phyloP scores from a whole-genome alignment of 2,888 invertebrate genomes.

The Ephialtes manifestator region DNA sequence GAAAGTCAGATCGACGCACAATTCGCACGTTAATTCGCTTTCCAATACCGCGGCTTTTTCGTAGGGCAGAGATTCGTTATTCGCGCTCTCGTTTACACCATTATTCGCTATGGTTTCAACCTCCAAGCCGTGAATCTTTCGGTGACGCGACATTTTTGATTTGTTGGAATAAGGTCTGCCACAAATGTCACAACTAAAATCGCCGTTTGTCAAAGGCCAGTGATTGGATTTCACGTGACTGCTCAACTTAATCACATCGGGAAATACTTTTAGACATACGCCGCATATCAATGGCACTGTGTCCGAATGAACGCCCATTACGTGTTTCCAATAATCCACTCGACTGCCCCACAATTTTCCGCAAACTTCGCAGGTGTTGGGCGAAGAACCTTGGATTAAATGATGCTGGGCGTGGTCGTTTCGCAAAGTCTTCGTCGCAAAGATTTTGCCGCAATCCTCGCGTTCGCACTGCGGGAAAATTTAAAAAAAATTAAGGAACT shows the following conservation, averaged over 20 bases:
- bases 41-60: conserved; percentile 61
- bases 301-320: conserved; percentile 87
- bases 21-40: conserved; percentile 80
- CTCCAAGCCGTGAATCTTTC: conserved; percentile 86
- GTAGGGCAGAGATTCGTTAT: conserved; percentile 46
- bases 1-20: conserved; percentile 84
- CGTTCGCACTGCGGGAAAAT: conserved; percentile 80
- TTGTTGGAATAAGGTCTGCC: conserved; percentile 87
- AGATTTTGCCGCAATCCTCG: conserved; percentile 85
- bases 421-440: conserved; percentile 85
- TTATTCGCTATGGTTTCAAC: conserved; percentile 66
- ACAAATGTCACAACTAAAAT: conserved; percentile 87
- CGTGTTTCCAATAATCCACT: conserved; percentile 87
- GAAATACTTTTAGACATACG: conserved; percentile 86
- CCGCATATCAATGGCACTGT: conserved; percentile 86
- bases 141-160: conserved; percentile 86
- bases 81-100: conserved; percentile 66
- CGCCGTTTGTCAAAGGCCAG: conserved; percentile 86
- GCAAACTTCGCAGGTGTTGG: conserved; percentile 86
- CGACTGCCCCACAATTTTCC: conserved; percentile 87
- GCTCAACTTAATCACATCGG: conserved; percentile 84
- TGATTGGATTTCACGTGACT: conserved; percentile 85
- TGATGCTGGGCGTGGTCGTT: conserved; percentile 86
- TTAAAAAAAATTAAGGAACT: not conserved
- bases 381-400: conserved; percentile 84